These are phyloP conservation scores for Neuroterus valhalla DNA, from an alignment of 1,140 invertebrate species.

Conservation along the genomic window DNA sequence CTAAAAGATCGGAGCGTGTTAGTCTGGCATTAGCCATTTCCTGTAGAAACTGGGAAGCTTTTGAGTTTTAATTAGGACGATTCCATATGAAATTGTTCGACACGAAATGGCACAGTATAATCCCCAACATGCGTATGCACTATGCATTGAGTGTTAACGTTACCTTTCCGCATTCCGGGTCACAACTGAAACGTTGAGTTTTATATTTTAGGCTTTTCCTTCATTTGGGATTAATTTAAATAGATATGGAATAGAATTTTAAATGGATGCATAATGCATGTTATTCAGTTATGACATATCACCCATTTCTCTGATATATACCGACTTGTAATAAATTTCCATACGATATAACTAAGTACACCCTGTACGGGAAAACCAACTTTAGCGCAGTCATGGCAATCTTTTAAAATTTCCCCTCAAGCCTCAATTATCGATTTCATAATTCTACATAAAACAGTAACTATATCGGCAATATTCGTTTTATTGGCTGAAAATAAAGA, in stretches of 20 bases:
- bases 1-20: conserved; percentile 37
- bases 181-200: neutral
- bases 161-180: neutral
- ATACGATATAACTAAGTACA: neutral
- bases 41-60: conserved; percentile 41
- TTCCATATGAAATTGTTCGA: conserved; percentile 40
- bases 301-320: neutral
- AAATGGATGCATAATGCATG: conserved; percentile 31
- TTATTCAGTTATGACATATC: neutral
- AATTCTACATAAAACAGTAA: no score
- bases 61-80: conserved; percentile 32
- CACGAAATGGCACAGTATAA: conserved; percentile 41
- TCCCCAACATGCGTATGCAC: neutral
- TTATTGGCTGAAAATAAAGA: no score
- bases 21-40: conserved; percentile 43
- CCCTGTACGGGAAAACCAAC: no score
- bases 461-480: no score
- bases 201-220: neutral
- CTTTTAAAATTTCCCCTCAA: no score
- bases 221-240: conserved; percentile 30
- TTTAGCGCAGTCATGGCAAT: no score
- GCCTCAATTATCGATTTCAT: no score
- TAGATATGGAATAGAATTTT: neutral
- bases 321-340: neutral
- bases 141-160: neutral